Percentiles rank a stretch among this genome's conserved stretches.
Evolutionary conservation across 2,113 vertebrate genomes (phyloP).

Genomic region (Paracanthobrama guichenoti): DNA sequence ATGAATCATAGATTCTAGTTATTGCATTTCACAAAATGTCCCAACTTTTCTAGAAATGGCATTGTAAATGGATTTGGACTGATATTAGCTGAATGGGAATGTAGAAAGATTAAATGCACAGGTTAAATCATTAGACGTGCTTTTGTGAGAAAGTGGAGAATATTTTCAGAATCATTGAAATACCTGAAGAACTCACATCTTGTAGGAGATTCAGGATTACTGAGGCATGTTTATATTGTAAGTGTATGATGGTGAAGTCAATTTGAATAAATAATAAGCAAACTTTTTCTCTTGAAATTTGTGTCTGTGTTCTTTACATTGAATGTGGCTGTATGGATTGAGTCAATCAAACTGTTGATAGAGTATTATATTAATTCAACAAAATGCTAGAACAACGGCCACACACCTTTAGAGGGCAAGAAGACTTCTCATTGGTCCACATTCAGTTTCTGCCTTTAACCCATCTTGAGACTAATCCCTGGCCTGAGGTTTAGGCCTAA

Average conservation of each 20-base stretch:
- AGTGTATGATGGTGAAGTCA: not conserved
- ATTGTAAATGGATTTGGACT: not conserved
- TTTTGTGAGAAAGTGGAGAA: not conserved
- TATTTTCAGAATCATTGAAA: not conserved
- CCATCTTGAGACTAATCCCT: too few species aligned
- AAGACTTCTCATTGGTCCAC: too few species aligned
- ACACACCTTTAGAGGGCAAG: too few species aligned
- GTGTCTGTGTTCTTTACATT: not conserved
- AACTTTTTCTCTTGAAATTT: not conserved
- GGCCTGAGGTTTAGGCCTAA: too few species aligned
- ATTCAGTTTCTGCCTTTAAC: too few species aligned
- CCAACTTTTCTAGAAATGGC: too few species aligned
- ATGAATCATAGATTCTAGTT: too few species aligned
- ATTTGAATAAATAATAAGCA: not conserved
- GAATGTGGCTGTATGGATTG: not conserved
- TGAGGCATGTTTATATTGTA: not conserved
- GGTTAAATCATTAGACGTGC: not conserved
- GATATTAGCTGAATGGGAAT: not conserved
- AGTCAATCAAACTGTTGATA: too few species aligned
- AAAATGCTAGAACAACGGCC: too few species aligned
- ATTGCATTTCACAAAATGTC: too few species aligned
- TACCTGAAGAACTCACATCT: not conserved
- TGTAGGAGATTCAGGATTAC: not conserved
- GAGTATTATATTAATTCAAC: too few species aligned
- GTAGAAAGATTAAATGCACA: not conserved